These are phyloP conservation scores for Phymatocera aterrima DNA, from an alignment of 2,888 invertebrate species.

Conservation along the genomic window DNA sequence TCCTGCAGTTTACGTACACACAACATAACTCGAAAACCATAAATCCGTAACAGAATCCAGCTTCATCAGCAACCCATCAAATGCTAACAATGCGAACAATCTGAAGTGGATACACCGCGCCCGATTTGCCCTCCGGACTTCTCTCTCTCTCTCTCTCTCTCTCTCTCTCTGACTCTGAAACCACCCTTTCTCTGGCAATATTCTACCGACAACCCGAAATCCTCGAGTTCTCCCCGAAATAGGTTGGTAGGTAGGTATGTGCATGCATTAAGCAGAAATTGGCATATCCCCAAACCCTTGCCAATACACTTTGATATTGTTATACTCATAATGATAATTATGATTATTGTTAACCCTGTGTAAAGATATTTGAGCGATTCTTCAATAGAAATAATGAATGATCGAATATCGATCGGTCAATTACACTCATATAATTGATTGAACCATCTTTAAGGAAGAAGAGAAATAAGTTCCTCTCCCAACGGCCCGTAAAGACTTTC, in stretches of 20 bases:
- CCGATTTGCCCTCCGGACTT: conserved; percentile 45
- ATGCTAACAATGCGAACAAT: conserved; percentile 50
- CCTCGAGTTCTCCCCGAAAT: conserved; percentile 37
- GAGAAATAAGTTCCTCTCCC: neutral
- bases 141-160: conserved; percentile 22
- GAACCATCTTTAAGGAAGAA: neutral
- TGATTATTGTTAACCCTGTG: conserved; percentile 13
- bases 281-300: conserved; percentile 35
- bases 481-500: neutral
- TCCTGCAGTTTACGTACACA: neutral
- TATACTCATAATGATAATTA: too few species aligned
- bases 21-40: conserved; percentile 45
- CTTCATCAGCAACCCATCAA: conserved; percentile 48
- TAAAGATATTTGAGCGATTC: neutral
- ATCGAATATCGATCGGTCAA: too few species aligned
- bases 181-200: neutral
- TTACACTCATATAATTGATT: too few species aligned
- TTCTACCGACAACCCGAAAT: conserved; percentile 25
- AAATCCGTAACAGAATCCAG: conserved; percentile 46
- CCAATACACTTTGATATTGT: conserved; percentile 34
- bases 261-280: conserved; percentile 47
- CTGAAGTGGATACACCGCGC: conserved; percentile 47
- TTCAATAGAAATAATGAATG: neutral
- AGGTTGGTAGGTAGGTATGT: too few species aligned
- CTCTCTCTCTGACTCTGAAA: neutral